Base-by-base conservation (phyloP, 2,888 invertebrate genomes). In the Criorhina ranunculi region DNA sequence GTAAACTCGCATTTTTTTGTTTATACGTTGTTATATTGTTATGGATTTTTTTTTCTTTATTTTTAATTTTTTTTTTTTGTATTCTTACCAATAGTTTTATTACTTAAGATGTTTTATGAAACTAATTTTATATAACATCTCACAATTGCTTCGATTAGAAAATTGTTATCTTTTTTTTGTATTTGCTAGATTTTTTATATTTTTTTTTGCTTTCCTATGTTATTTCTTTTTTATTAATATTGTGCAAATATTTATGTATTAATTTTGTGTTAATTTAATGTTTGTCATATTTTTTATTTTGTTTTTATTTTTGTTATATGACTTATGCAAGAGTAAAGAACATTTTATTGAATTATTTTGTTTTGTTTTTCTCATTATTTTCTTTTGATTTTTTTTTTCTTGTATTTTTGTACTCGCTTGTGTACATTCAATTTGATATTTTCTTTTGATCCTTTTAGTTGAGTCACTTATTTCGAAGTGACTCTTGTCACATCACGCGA, bases 1-100 rank as follows among this genome's bases (percentile, higher is more conserved):
- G 69, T 85, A 66, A 85, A 85, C 85, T 85, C 80, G 85, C 85
- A 85, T 85, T 85, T 85, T 85, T 85, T 85, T 85, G 62, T 80
- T 80, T 80, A 69, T 76, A 70, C 57, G 75, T 85, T 85, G 76
- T 85, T 80, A 85, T 80, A 70, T 85, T 80, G 80, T 85, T 80
- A 83, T 73, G 80, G 57, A 76, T 80, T 79, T 72, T 79, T 75
- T 69, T 73, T 24, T 24, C 1, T 24, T 24, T 24, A 3, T 24
- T 24, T 24, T 24, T 24, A 24, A 3, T 24, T 24, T 24, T 24
- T 24, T 3, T 79, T 75, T 69, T 73, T 66, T 64, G 40, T 67
- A 49, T 62, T 73, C 67, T 78, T 78, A 72, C 57, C 62, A 72
- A 73, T 73, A 66, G 64, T 66, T 73, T 83, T 72, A 46, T 59